A percentile compares a stretch with the other conserved stretches of the same genome.
Evolutionary conservation across 2,888 invertebrate genomes (phyloP).

Genomic region (Callyntrura guangdongensis): DNA sequence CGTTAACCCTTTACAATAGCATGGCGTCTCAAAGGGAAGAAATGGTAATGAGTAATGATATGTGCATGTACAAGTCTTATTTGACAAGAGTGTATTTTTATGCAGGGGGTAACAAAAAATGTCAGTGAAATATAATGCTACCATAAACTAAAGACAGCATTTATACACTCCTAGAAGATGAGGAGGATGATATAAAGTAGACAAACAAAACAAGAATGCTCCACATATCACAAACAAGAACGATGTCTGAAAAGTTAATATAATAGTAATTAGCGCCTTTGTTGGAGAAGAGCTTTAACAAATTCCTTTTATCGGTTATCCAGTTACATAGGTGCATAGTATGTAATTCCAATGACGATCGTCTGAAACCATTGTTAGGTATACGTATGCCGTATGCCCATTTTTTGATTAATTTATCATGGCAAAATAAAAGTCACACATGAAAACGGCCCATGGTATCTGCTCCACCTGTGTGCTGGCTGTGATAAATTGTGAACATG

Average conservation of each 20-base stretch:
- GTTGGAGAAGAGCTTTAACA: constrained; percentile 2
- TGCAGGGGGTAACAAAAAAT: not conserved
- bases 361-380: not conserved
- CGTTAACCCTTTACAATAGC: not conserved
- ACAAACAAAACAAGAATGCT: too few relatives aligned
- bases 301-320: not conserved
- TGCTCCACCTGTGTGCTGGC: not conserved
- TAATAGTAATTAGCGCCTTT: not conserved
- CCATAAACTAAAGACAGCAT: not conserved
- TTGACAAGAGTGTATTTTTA: not conserved
- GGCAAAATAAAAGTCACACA: constrained; percentile 42
- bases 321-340: not conserved
- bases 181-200: not conserved
- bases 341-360: not conserved
- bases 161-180: not conserved
- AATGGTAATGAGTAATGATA: constrained; percentile 26
- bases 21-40: not conserved
- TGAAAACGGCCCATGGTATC: not conserved
- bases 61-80: not conserved
- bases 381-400: not conserved
- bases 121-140: not conserved
- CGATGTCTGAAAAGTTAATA: not conserved
- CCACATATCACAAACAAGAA: not conserved
- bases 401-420: not conserved
- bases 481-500: not conserved